Evolutionary conservation across 2,797 vertebrate genomes (phyloP).

Genomic region (Neosilurus hyrtlii): DNA sequence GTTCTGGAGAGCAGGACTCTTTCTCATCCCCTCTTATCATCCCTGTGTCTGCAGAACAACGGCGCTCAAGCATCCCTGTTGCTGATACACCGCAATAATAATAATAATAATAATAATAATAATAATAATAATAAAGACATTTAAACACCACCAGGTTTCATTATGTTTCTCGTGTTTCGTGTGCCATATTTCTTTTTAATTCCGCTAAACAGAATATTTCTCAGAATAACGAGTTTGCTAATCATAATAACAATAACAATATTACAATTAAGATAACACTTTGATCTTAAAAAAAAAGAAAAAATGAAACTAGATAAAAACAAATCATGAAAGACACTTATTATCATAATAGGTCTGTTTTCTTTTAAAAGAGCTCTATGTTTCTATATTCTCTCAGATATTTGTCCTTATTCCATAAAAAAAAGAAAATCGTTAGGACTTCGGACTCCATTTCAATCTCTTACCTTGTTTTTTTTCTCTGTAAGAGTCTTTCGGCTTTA

Average conservation of each 20-base stretch:
- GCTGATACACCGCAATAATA: not conserved
- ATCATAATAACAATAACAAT: conserved; percentile 84
- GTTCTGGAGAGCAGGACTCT: conserved; percentile 65
- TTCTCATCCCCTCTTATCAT: conserved; percentile 37
- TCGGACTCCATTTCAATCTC: conserved; percentile 62
- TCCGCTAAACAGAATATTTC: conserved; percentile 78
- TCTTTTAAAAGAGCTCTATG: conserved; percentile 77
- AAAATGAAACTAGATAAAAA: conserved; percentile 76
- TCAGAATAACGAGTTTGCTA: conserved; percentile 79
- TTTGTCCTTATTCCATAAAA: conserved; percentile 71
- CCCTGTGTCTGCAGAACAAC: conserved; percentile 53
- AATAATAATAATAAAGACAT: conserved; percentile 45
- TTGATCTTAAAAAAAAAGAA: conserved; percentile 65
- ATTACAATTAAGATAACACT: conserved; percentile 83
- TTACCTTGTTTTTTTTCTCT: conserved; percentile 64
- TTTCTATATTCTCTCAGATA: conserved; percentile 70
- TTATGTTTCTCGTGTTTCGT: conserved; percentile 67
- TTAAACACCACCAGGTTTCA: conserved; percentile 64
- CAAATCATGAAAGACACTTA: conserved; percentile 77
- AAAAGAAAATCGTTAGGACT: conserved; percentile 57
- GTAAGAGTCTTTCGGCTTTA: conserved; percentile 6
- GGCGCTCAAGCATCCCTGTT: not conserved
- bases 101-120: conserved; percentile 1
- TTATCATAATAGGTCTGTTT: conserved; percentile 68
- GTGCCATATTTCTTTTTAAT: conserved; percentile 75